Conservation (phyloP, 2,113 vertebrate genomes). For the Boulengeromyrus knoepffleri region DNA sequence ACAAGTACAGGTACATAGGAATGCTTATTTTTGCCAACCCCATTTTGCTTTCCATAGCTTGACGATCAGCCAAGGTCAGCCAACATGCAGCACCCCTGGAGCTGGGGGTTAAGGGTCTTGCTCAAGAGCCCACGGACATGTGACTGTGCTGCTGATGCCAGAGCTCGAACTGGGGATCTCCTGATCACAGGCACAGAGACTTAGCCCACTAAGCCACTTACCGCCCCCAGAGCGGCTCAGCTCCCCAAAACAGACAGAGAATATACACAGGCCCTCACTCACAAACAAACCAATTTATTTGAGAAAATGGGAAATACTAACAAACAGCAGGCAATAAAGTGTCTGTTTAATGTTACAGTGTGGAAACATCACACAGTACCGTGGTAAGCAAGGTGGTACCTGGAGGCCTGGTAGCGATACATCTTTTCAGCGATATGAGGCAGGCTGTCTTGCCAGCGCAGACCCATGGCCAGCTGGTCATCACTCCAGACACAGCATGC, state of each 20-base stretch:
- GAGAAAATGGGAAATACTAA: not conserved
- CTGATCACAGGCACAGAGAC: not conserved
- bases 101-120: not conserved
- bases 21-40: not conserved
- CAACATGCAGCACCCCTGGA: not conserved
- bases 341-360: not conserved
- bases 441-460: constrained; percentile 80
- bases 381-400: constrained; percentile 48
- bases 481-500: constrained; percentile 82
- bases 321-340: not conserved
- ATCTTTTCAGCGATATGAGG: constrained; percentile 67
- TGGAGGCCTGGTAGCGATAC: constrained; percentile 86
- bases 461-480: constrained; percentile 69
- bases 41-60: not conserved
- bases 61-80: not conserved
- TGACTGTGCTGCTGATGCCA: not conserved
- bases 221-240: too few relatives aligned
- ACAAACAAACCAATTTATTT: not conserved
- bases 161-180: not conserved
- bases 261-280: not conserved
- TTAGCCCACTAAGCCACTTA: not conserved
- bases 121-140: not conserved
- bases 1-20: not conserved
- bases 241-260: not conserved
- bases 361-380: not conserved